phyloP scores from a whole-genome alignment of 2,113 vertebrate species.

The Mastomys coucha region DNA sequence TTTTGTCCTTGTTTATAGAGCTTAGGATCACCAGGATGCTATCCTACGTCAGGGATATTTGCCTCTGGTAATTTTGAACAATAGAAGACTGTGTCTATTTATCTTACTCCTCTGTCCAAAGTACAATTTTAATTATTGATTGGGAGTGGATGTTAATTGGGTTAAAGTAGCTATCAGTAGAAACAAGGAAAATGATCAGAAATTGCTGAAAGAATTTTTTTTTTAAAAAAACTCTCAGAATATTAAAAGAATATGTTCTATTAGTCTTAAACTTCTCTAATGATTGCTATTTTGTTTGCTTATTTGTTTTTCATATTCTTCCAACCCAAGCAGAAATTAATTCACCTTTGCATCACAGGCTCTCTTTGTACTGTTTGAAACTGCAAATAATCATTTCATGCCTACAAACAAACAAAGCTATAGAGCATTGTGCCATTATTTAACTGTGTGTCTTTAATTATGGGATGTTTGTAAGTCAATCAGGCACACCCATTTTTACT shows the following conservation, averaged over 20 bases:
- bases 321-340: conserved; percentile 44
- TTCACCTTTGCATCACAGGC: conserved; percentile 53
- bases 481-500: background rate
- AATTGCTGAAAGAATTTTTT: conserved; percentile 30
- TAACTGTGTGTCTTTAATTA: conserved; percentile 51
- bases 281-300: conserved; percentile 62
- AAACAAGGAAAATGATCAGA: conserved; percentile 36
- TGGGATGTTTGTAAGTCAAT: conserved; percentile 9
- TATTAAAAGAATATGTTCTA: conserved; percentile 45
- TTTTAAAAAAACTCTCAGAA: background rate
- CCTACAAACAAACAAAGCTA: conserved; percentile 61
- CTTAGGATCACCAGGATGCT: background rate
- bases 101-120: background rate
- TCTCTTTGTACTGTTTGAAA: conserved; percentile 67
- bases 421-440: background rate
- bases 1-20: background rate
- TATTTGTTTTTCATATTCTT: conserved; percentile 70
- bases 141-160: background rate
- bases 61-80: background rate
- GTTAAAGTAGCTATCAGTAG: background rate
- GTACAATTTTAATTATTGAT: background rate
- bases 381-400: conserved; percentile 63
- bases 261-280: conserved; percentile 33
- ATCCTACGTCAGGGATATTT: background rate
- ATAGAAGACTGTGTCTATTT: background rate